Evolutionary conservation across 2,797 vertebrate genomes (phyloP).

Genomic region (Fundulus diaphanus): DNA sequence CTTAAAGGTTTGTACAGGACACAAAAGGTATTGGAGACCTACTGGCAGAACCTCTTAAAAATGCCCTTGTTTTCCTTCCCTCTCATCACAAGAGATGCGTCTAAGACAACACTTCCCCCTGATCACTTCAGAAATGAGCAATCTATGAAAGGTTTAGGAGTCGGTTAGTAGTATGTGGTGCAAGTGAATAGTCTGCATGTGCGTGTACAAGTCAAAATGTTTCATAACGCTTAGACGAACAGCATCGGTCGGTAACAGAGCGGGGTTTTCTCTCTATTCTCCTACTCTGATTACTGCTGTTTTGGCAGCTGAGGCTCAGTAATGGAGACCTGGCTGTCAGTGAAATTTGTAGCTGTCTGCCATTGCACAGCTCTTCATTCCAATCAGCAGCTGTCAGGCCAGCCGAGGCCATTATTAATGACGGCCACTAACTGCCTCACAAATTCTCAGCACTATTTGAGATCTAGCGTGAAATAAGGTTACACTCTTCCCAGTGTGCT

Average conservation of each 20-base stretch:
- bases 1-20: neutral
- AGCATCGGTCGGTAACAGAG: constrained; percentile 61
- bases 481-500: constrained; percentile 71
- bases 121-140: constrained; percentile 25
- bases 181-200: constrained; percentile 17
- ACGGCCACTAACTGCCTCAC: constrained; percentile 81
- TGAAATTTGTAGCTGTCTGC: constrained; percentile 84
- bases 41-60: neutral
- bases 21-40: neutral
- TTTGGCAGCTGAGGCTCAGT: constrained; percentile 83
- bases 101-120: neutral
- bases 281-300: constrained; percentile 78
- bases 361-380: constrained; percentile 78
- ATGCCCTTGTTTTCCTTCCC: neutral
- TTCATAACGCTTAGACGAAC: constrained; percentile 45
- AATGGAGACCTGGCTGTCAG: constrained; percentile 83
- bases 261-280: constrained; percentile 62
- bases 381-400: constrained; percentile 83
- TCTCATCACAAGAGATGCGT: neutral
- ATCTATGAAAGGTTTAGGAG: constrained; percentile 24
- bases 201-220: constrained; percentile 41
- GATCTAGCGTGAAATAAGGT: constrained; percentile 81
- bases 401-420: constrained; percentile 82
- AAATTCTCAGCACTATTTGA: constrained; percentile 82
- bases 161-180: constrained; percentile 24